Percentiles rank a stretch among this genome's conserved stretches.
phyloP scores from a whole-genome alignment of 1,140 invertebrate genomes.

The Leguminivora glycinivorella region DNA sequence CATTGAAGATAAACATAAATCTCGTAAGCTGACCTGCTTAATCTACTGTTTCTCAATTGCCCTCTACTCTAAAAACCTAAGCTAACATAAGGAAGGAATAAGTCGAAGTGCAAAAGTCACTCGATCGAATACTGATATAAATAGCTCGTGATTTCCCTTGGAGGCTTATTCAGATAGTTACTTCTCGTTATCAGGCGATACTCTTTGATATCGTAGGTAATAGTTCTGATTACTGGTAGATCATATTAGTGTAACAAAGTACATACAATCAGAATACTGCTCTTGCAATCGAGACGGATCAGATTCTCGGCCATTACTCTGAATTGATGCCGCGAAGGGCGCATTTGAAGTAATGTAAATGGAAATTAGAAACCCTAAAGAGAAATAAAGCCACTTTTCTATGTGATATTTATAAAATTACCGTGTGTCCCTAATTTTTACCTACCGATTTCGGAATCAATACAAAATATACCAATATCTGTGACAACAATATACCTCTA shows the following conservation, averaged over 20 bases:
- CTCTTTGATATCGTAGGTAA: too few relatives aligned
- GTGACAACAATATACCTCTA: too few relatives aligned
- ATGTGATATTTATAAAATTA: not conserved
- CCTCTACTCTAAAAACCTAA: not conserved
- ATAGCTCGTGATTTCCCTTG: not conserved
- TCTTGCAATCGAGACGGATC: conserved; percentile 13
- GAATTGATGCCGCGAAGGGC: not conserved
- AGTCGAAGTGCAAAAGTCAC: not conserved
- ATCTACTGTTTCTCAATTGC: not conserved
- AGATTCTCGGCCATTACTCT: not conserved
- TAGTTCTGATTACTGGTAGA: too few relatives aligned
- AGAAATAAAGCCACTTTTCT: not conserved
- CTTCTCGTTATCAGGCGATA: too few relatives aligned
- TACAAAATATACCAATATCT: too few relatives aligned
- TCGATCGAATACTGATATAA: not conserved
- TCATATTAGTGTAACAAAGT: too few relatives aligned
- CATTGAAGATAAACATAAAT: not conserved
- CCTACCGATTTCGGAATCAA: too few relatives aligned
- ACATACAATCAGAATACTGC: too few relatives aligned
- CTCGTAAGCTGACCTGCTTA: not conserved
- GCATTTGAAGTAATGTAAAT: conserved; percentile 2
- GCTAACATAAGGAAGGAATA: not conserved
- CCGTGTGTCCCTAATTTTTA: too few relatives aligned
- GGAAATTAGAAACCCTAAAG: not conserved
- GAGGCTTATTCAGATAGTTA: too few relatives aligned